Evolutionary conservation across 1,140 invertebrate genomes (phyloP), one percentile per base, ranked within the genome.

Genomic region (Brachionus angularis): DNA sequence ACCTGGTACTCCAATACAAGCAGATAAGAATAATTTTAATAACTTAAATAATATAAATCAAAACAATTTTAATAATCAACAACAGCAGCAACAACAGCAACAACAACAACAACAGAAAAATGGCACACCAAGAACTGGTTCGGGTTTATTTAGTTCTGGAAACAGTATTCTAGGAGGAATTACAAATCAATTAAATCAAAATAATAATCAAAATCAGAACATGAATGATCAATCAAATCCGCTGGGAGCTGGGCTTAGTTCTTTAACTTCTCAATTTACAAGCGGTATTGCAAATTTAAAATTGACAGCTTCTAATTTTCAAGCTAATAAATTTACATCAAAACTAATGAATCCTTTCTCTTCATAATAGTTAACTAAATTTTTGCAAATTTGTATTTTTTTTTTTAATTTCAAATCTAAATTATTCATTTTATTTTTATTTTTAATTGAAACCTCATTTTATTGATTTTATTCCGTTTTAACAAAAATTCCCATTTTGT

Each of bases 301-400:
- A 50, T 50, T 67, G 33, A 67, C 62, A 12, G 62, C 62, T 23
- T 18, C 62, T 5, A 67, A 67, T 67, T 67, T 67, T 67, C 62
- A 67, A 67, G 42, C 62, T 10, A 67, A 67, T 34, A 67, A 67
- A 18, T 50, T 67, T 34, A 67, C 62, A 12, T 67, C 62, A 46
- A 67, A 67, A 46, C 5, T 67, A 47, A 67, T 67, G 62, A 67
- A 67, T 67, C 62, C 62, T 31, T 67, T 67, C 29, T 67, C 62
- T 12, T 52, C 8, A 10, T 10, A 12, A 12, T 3, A 10, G n/a
- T 42, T 7, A 7, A 7, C 10, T 8, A 5, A 42, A 42, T 7
- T 42, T 42, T 7, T 42, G 3, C 14, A 5, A 42, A 7, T 14
- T 42, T 42, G 14, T 42, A 3, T 14, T 7, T n/a, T 14, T 42